phyloP scores from a whole-genome alignment of 2,888 invertebrate genomes.

The Coelinius sp. region DNA sequence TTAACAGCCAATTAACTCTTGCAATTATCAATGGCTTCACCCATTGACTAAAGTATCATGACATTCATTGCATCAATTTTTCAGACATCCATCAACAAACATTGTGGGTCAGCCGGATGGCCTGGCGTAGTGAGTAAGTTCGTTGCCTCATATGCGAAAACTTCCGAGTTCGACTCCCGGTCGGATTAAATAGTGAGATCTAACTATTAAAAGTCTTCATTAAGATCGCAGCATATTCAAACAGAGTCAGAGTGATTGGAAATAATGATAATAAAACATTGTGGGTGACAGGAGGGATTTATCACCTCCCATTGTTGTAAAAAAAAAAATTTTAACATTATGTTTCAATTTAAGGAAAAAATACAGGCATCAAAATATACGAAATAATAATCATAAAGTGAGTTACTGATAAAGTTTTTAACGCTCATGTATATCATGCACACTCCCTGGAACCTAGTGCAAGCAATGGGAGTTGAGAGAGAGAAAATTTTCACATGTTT shows the following conservation, averaged over 20 bases:
- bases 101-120: neutral
- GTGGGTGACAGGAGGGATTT: neutral
- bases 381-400: neutral
- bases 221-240: no score
- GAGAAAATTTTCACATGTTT: constrained; percentile 57
- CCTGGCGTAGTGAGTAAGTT: no score
- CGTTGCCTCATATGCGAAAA: no score
- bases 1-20: neutral
- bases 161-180: no score
- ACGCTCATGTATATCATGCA: constrained; percentile 17
- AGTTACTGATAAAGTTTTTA: constrained; percentile 34
- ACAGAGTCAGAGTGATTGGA: no score
- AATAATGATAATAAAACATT: no score
- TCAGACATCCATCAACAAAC: neutral
- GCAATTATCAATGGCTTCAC: neutral
- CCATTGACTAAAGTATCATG: neutral
- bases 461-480: neutral
- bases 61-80: neutral
- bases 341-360: neutral
- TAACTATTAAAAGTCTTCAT: no score
- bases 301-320: neutral
- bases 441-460: neutral
- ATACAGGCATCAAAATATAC: neutral
- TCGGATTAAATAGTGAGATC: no score
- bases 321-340: neutral